Base-by-base conservation (phyloP, 2,888 invertebrate species). In the Amblyjoppa proteus region DNA sequence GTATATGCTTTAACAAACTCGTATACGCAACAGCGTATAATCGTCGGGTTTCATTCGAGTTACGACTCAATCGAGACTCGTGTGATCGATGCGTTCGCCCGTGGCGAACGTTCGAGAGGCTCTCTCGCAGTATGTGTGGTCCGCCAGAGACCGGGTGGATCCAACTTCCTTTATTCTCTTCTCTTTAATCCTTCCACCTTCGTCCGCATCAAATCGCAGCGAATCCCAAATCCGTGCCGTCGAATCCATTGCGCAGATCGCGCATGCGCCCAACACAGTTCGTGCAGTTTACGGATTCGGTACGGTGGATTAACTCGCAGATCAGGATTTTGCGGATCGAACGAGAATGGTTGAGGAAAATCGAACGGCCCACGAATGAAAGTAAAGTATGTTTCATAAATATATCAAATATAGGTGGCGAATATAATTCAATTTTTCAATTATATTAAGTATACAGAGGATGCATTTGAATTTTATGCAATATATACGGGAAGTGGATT, bases 111-210 rank as follows among this genome's bases (percentile, higher is more conserved):
- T 20, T 77, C 69, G 69, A 68, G 76, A 77, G 34, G 41, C 64
- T 70, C 78, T 75, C 85, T 66, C 79, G 61, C 34, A 64, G 31
- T 64, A 80, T 80, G 85, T 85, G 85, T 85, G 84, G 82, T 83
- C 81, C 71, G n/a, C 53, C 73, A 64, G 41, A 49, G 64, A 31
- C 70, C 73, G 45, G 74, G 41, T 58, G 51, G 73, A 73, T 74
- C 34, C 56, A 79, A 53, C 25, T 25, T 68, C 85, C 66, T 61
- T 82, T 86, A 45, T 79, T 56, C 82, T 85, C 73, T 87, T 83
- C 83, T 74, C 61, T 20, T 84, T 87, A 82, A 64, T 83, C 71
- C 79, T 82, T 82, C 76, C 85, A 88, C 87, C 82, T 89, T 87
- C 81, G 82, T 83, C 84, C 53, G 70, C 58, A 51, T 61, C 45